Conservation (phyloP, 64 coral and sea anemone genomes). For the Astreopora myriophthalma region DNA sequence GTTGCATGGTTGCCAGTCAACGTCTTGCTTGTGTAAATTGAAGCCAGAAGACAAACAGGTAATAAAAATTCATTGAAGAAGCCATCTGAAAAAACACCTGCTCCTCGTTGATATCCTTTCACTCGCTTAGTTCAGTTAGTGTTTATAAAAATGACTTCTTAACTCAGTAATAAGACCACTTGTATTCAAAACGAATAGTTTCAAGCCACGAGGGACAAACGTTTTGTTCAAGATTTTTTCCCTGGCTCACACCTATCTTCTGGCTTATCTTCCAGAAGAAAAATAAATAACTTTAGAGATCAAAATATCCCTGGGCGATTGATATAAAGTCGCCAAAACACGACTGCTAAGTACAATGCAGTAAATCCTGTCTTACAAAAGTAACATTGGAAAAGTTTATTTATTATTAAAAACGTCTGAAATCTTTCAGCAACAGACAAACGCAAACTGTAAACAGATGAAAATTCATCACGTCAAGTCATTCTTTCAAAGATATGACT, state of each 20-base stretch:
- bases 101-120: too few relatives aligned
- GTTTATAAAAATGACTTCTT: too few relatives aligned
- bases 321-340: neutral
- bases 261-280: neutral
- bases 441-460: neutral
- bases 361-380: neutral
- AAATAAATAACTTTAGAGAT: neutral
- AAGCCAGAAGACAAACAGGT: neutral
- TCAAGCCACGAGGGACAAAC: too few relatives aligned
- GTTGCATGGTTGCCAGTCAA: neutral
- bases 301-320: neutral
- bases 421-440: neutral
- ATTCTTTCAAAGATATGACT: neutral
- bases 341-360: neutral
- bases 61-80: too few relatives aligned
- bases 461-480: neutral
- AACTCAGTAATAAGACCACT: neutral
- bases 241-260: neutral
- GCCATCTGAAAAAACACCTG: too few relatives aligned
- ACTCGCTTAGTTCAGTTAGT: too few relatives aligned
- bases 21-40: neutral
- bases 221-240: too few relatives aligned
- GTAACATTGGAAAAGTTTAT: neutral
- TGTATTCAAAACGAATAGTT: neutral
- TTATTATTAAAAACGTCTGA: slow-evolving; percentile 19